A percentile compares a stretch with the other conserved stretches of the same genome.
These are phyloP conservation scores for Cacoxenus indagator DNA, from an alignment of 2,888 invertebrate species.

Conservation along the genomic window DNA sequence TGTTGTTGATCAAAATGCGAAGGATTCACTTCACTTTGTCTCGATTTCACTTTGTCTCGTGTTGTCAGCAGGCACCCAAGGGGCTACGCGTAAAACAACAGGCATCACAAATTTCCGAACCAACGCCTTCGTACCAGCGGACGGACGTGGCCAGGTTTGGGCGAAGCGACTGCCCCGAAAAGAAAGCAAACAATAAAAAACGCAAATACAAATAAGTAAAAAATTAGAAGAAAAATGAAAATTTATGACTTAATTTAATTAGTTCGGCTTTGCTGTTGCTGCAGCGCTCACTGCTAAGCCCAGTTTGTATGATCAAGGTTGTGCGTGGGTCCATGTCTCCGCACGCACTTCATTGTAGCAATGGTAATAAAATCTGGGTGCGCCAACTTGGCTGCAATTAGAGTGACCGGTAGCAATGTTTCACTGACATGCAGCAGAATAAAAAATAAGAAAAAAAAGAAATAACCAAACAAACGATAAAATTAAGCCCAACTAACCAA, in stretches of 20 bases:
- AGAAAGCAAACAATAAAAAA: not conserved
- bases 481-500: too few species aligned
- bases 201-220: not conserved
- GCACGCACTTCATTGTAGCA: constrained; percentile 13
- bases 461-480: too few species aligned
- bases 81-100: not conserved
- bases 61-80: not conserved
- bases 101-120: too few species aligned
- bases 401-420: constrained; percentile 45
- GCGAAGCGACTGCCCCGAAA: too few species aligned
- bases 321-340: not conserved
- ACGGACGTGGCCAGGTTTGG: too few species aligned
- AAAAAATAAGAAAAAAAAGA: not conserved
- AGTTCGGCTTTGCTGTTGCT: not conserved
- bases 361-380: constrained; percentile 38
- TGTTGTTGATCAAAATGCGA: not conserved
- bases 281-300: too few species aligned
- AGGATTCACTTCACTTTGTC: not conserved
- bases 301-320: not conserved
- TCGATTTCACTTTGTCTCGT: not conserved
- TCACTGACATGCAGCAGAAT: constrained; percentile 48
- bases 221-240: not conserved
- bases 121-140: too few species aligned
- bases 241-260: constrained; percentile 13
- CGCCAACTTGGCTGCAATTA: constrained; percentile 50